Conservation (phyloP, 1,140 invertebrate genomes). For the Zaprionus capensis region DNA sequence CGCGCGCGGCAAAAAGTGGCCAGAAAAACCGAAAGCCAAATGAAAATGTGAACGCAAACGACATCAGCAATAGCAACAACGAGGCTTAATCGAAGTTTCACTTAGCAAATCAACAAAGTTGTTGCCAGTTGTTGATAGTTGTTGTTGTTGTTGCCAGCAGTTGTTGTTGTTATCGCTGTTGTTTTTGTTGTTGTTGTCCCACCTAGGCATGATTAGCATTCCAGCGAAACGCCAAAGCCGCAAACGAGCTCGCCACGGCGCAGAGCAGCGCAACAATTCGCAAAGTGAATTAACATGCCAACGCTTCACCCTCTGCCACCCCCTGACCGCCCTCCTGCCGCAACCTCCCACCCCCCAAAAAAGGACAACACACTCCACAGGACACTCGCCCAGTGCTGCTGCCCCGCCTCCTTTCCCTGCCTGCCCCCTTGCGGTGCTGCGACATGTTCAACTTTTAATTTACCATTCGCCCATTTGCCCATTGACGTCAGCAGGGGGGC, state of each 20-base stretch:
- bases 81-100: conserved; percentile 76
- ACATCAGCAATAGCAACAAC: neutral
- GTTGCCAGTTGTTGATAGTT: conserved; percentile 33
- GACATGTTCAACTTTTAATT: conserved; percentile 81
- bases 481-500: conserved; percentile 63
- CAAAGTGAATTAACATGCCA: conserved; percentile 80
- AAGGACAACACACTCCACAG: conserved; percentile 17
- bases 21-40: conserved; percentile 51
- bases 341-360: conserved; percentile 14
- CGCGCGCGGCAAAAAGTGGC: conserved; percentile 48
- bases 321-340: conserved; percentile 10
- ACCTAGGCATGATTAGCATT: conserved; percentile 71
- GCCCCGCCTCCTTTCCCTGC: conserved; percentile 28
- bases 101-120: conserved; percentile 80
- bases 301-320: conserved; percentile 44
- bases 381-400: conserved; percentile 29
- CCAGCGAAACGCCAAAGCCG: conserved; percentile 40
- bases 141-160: neutral
- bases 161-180: neutral
- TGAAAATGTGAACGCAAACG: conserved; percentile 38
- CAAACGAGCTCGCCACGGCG: conserved; percentile 26
- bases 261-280: conserved; percentile 71
- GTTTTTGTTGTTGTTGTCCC: conserved; percentile 35
- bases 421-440: conserved; percentile 38
- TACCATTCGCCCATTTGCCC: conserved; percentile 38